Percentiles rank a stretch among this genome's conserved stretches.
phyloP scores from a whole-genome alignment of 2,888 invertebrate genomes.

The Lapara coniferarum region DNA sequence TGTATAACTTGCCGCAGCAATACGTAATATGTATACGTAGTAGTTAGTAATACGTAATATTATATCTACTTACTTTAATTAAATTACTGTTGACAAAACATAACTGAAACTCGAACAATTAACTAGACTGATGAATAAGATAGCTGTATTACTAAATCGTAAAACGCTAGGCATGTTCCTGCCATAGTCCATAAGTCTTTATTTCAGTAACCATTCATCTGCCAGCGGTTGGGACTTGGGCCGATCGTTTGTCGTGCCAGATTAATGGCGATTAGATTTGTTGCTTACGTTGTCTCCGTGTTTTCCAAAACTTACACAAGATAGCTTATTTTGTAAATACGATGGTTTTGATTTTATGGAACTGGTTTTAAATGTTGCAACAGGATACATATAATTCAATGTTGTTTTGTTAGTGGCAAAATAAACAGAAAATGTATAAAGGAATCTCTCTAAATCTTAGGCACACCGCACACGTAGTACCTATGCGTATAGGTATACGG shows the following conservation, averaged over 20 bases:
- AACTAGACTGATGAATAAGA: too few relatives aligned
- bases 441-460: too few relatives aligned
- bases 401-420: not conserved
- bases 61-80: too few relatives aligned
- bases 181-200: conserved; percentile 61
- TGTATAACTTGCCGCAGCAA: too few relatives aligned
- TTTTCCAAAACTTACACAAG: not conserved
- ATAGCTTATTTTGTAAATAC: not conserved
- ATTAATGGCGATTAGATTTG: conserved; percentile 69
- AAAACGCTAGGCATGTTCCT: conserved; percentile 40
- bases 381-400: not conserved
- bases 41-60: too few relatives aligned
- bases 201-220: conserved; percentile 75
- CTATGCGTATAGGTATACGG: too few relatives aligned
- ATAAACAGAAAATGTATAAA: too few relatives aligned
- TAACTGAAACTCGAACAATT: too few relatives aligned
- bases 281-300: conserved; percentile 41
- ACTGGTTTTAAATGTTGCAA: too few relatives aligned
- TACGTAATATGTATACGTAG: too few relatives aligned
- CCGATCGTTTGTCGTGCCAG: conserved; percentile 52
- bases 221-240: conserved; percentile 59
- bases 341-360: not conserved
- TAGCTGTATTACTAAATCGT: conserved; percentile 19
- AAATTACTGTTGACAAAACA: too few relatives aligned
- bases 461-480: too few relatives aligned